phyloP scores from a whole-genome alignment of 2,113 vertebrate species.

The Rhipidura dahli region DNA sequence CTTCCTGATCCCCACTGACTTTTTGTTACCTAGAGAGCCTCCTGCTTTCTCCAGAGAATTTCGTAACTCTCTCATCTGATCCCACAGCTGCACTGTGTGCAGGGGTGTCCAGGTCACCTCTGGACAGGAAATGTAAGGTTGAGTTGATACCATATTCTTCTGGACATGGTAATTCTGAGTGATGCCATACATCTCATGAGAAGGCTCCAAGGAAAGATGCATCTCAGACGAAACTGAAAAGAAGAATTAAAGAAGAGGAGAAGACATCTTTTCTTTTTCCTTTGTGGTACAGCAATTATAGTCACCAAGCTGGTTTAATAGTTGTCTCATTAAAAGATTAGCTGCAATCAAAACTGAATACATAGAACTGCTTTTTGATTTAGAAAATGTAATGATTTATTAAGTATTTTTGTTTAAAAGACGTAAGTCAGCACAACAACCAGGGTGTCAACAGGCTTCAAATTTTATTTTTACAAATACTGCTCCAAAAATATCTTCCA shows the following conservation, averaged over 20 bases:
- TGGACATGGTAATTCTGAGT: neutral
- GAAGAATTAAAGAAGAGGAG: neutral
- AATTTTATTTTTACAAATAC: neutral
- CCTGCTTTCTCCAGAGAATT: neutral
- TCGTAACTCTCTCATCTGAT: neutral
- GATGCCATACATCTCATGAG: neutral
- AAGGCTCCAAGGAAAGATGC: neutral
- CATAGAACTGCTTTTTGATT: rapidly evolving
- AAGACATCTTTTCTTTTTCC: neutral
- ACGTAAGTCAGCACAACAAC: neutral
- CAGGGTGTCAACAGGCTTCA: neutral
- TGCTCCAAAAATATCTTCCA: neutral
- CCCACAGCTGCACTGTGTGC: too few species aligned
- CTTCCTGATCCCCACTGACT: neutral
- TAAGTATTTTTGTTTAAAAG: neutral
- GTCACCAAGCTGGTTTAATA: neutral
- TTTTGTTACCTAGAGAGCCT: neutral
- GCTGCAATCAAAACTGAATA: neutral
- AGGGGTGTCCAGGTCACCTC: too few species aligned
- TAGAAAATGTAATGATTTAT: neutral
- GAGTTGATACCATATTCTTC: neutral
- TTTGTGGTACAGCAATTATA: neutral
- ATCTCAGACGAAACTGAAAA: neutral
- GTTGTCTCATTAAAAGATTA: neutral
- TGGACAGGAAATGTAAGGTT: neutral